Base-by-base conservation (phyloP, 2,113 vertebrate species). In the Seriola dumerili region DNA sequence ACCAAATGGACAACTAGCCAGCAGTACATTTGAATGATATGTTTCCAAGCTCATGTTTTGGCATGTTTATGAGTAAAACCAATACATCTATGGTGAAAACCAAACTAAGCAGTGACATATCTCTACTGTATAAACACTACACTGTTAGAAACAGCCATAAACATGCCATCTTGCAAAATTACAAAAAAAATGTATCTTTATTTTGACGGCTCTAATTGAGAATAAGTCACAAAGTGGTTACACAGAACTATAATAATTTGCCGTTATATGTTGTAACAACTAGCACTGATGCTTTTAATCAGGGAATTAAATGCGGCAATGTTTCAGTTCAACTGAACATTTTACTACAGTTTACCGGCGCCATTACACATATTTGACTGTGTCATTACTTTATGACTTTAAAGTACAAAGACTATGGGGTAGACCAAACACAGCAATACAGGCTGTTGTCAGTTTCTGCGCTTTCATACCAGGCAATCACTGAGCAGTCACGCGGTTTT, bases 381-480 rank as follows among this genome's bases (percentile, higher is more conserved):
- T 61, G 67, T 64, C 38, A 71, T 85, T 40, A 71, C 46, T 63
- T 78, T n/a, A 54, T 17, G 38, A 72, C 40, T 86, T 64, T 3
- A 46, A 16, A 46, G 11, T n/a, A 46, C 34, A 69, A 76, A 84
- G 58, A 74, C 25, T 5, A 40, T 65, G 55, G 4, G 6, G 46
- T 0, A 29, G 16, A 66, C 14, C 10, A 81, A 83, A 66, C 0
- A 9, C 54, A 73, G 72, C 72, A 58, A 52, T 80, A 62, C 74
- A 58, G 52, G 4, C 62, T 10, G 14, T 54, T 57, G 52, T 73
- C 46, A 59, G 16, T 58, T 38, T 36, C 9, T n/a, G 14, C 19
- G 61, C 66, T 85, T 58, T 77, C 52, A 77, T 61, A 36, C 13
- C 50, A 25, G 32, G 68, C 62, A 55, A 66, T 73, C 80, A 64